Conservation (phyloP, 2,113 vertebrate species). For the Noturus placidus region DNA sequence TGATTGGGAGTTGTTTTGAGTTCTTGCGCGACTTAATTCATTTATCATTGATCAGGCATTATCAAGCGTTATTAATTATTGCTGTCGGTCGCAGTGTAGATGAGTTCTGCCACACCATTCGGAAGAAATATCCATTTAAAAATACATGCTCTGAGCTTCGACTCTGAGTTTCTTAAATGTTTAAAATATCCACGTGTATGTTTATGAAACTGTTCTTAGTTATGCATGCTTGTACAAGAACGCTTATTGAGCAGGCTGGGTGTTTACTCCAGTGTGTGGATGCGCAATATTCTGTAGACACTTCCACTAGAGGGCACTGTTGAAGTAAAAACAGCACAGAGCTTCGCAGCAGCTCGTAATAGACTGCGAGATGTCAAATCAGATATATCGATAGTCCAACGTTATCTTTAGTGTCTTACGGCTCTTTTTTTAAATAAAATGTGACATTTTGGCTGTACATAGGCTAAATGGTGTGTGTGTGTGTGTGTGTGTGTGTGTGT, state of each 20-base stretch:
- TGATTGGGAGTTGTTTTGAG: not conserved
- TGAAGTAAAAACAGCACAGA: constrained; percentile 28
- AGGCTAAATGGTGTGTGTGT: not conserved
- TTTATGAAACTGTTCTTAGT: not conserved
- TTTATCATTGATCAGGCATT: not conserved
- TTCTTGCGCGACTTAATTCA: not conserved
- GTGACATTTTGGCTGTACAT: not conserved
- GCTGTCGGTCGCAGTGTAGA: not conserved
- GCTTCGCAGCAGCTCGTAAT: not conserved
- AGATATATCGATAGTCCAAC: not conserved
- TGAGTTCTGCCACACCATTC: not conserved
- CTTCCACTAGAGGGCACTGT: constrained; percentile 51
- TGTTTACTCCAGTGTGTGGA: not conserved
- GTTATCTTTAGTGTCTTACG: not conserved
- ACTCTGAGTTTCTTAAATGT: not conserved
- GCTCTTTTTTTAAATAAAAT: not conserved
- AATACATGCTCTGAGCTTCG: not conserved
- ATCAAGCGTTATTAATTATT: not conserved
- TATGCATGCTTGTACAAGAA: not conserved
- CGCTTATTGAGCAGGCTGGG: too few relatives aligned
- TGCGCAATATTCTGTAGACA: not conserved
- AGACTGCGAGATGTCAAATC: not conserved
- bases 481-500: not conserved
- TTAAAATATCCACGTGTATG: not conserved
- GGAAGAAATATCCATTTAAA: not conserved